These are phyloP conservation scores for Mus spicilegus DNA, from an alignment of 2,113 vertebrate genomes.

Conservation along the genomic window DNA sequence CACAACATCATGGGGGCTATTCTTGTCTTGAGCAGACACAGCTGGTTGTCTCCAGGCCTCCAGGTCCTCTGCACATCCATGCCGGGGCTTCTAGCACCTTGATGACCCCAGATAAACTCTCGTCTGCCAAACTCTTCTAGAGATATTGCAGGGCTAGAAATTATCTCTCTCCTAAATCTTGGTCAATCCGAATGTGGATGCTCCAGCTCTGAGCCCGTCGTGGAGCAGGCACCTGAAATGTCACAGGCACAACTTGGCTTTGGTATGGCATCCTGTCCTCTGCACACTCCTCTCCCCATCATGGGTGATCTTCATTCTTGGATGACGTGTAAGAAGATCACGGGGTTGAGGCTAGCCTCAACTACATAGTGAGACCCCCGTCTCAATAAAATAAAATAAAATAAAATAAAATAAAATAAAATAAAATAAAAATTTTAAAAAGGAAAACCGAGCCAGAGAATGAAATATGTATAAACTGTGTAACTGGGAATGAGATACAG, in stretches of 20 bases:
- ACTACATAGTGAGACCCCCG: neutral
- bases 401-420: neutral
- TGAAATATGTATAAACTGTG: neutral
- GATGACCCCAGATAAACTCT: slow-evolving; percentile 40
- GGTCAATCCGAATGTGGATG: neutral
- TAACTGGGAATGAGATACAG: neutral
- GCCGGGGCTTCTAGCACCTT: neutral
- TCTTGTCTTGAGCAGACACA: slow-evolving; percentile 34
- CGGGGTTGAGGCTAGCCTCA: neutral
- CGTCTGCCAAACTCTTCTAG: slow-evolving; percentile 28
- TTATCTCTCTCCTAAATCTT: neutral
- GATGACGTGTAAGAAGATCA: neutral
- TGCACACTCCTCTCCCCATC: slow-evolving; percentile 44
- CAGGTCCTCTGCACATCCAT: neutral
- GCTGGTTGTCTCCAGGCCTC: slow-evolving; percentile 11
- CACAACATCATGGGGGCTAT: neutral
- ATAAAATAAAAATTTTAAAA: neutral
- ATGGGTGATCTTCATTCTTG: slow-evolving; percentile 36
- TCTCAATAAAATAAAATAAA: neutral
- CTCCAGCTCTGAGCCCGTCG: slow-evolving; percentile 10
- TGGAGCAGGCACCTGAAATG: neutral
- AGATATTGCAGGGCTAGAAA: neutral
- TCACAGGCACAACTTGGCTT: neutral
- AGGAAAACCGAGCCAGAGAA: neutral
- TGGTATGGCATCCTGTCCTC: neutral